Percentiles rank a stretch among this genome's conserved stretches.
Conservation (phyloP, 2,113 vertebrate genomes). For the Loxodonta africana region DNA sequence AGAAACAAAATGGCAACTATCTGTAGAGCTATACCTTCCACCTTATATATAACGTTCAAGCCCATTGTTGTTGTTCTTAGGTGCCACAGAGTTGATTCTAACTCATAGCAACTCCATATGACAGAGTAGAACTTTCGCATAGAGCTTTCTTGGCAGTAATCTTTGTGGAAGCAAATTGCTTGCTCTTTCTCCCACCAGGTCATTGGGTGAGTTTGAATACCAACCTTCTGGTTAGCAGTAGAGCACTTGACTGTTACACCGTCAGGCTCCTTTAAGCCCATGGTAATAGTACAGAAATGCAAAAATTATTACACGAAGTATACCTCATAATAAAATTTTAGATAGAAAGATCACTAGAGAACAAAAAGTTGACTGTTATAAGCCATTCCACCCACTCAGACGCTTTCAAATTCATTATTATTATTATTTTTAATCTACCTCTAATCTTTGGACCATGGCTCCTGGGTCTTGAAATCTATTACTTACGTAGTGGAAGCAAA, state of each 20-base stretch:
- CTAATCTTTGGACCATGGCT: not conserved
- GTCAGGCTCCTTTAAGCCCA: too few species aligned
- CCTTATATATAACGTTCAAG: conserved; percentile 54
- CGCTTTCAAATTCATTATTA: not conserved
- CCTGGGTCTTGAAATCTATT: not conserved
- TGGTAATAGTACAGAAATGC: conserved; percentile 66
- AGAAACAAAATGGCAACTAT: conserved; percentile 78
- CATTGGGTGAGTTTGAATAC: not conserved
- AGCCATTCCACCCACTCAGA: not conserved
- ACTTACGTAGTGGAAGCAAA: rapidly evolving
- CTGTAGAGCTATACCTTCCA: conserved; percentile 74
- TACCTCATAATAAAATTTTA: conserved; percentile 63
- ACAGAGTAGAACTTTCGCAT: too few species aligned
- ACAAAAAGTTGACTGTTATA: conserved; percentile 50
- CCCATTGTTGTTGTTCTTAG: not conserved
- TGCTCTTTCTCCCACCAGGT: not conserved
- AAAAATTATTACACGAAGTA: conserved; percentile 74
- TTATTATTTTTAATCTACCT: conserved; percentile 67
- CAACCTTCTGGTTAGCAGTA: not conserved
- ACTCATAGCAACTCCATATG: not conserved
- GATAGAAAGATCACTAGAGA: conserved; percentile 61
- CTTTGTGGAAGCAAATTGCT: not conserved
- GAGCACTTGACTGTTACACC: not conserved
- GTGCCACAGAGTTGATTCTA: not conserved
- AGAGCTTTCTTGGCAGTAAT: not conserved